A percentile compares a stretch with the other conserved stretches of the same genome.
Conservation (phyloP, 2,797 vertebrate species). For the Pseudochirops cupreus region DNA sequence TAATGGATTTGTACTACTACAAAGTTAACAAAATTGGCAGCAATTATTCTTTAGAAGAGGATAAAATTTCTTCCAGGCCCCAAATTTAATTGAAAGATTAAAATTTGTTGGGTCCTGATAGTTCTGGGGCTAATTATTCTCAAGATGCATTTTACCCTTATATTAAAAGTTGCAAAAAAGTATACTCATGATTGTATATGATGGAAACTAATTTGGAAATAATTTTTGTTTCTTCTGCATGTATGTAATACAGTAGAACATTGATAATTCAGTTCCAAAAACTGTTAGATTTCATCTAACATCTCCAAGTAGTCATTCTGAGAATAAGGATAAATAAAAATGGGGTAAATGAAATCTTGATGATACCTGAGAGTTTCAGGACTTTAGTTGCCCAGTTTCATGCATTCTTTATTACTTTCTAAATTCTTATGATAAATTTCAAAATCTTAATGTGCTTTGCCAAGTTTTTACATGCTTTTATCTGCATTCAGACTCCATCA, state of each 20-base stretch:
- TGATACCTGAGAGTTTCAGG: not conserved
- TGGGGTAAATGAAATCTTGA: not conserved
- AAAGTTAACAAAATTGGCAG: not conserved
- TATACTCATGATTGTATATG: not conserved
- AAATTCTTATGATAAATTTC: not conserved
- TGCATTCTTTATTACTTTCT: not conserved
- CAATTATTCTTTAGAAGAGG: not conserved
- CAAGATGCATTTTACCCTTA: not conserved
- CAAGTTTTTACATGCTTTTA: not conserved
- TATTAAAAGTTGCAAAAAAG: not conserved
- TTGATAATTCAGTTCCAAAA: not conserved
- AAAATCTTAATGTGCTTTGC: not conserved
- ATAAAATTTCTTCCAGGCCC: not conserved
- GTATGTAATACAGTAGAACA: not conserved
- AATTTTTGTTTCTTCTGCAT: not conserved
- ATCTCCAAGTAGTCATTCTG: not conserved
- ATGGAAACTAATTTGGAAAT: not conserved
- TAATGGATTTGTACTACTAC: not conserved
- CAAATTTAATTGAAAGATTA: not conserved
- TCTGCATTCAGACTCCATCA: no score
- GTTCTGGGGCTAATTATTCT: not conserved
- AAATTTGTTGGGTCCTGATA: not conserved
- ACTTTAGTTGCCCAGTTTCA: not conserved
- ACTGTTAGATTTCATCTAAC: not conserved
- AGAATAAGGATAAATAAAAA: not conserved